A percentile compares a stretch with the other conserved stretches of the same genome.
Conservation (phyloP, 2,113 vertebrate species). For the Erinaceus europaeus region DNA sequence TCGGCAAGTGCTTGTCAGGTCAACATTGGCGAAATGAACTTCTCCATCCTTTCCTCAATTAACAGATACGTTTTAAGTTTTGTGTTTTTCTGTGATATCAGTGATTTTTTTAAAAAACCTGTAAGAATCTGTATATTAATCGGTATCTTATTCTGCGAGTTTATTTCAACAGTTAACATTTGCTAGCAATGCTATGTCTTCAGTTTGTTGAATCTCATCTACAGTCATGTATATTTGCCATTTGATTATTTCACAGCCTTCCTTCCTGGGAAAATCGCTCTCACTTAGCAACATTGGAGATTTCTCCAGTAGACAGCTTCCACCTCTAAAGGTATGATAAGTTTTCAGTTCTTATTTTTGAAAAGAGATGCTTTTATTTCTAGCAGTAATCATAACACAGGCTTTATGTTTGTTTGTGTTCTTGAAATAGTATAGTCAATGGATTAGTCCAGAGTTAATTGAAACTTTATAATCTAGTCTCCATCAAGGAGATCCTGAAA, state of each 20-base stretch:
- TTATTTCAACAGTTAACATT: not conserved
- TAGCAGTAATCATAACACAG: not conserved
- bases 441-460: not conserved
- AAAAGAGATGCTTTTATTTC: conserved; percentile 18
- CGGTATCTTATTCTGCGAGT: conserved; percentile 10
- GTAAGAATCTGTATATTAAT: conserved; percentile 1
- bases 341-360: not conserved
- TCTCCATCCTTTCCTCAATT: not conserved
- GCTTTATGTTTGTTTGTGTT: not conserved
- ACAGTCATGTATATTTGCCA: conserved; percentile 3
- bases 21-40: not conserved
- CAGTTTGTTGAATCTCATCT: not conserved
- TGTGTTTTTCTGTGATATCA: not conserved
- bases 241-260: conserved; percentile 55
- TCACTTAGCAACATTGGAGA: conserved; percentile 42
- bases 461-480: not conserved
- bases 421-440: not conserved
- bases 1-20: not conserved
- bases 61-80: not conserved
- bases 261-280: conserved; percentile 32
- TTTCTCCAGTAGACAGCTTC: not conserved
- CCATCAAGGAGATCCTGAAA: not conserved
- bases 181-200: not conserved
- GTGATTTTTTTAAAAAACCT: not conserved
- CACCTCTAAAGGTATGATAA: conserved; percentile 53